Evolutionary conservation across 2,797 vertebrate species (phyloP).

Genomic region (Urosaurus nigricauda): DNA sequence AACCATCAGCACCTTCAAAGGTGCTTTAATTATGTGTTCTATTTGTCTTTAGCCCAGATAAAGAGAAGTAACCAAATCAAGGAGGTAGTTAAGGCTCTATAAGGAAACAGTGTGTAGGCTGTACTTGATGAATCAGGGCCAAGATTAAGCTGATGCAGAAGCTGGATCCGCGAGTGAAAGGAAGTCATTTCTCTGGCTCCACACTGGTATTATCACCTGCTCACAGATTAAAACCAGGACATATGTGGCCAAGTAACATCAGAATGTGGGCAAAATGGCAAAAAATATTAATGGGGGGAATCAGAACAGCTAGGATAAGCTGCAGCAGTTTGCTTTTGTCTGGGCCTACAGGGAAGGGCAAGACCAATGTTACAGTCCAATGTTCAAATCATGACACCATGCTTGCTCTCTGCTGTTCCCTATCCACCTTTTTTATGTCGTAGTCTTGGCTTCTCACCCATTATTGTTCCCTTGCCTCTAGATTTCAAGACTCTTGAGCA

Average conservation of each 20-base stretch:
- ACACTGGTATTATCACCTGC: neutral
- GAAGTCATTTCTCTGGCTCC: neutral
- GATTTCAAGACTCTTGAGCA: neutral
- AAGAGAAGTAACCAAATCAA: neutral
- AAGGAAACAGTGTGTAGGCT: slow-evolving; percentile 1
- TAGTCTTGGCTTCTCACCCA: neutral
- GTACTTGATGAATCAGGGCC: neutral
- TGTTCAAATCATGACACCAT: too few relatives aligned
- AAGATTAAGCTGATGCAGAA: neutral
- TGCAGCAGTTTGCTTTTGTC: too few relatives aligned
- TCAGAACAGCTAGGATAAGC: too few relatives aligned
- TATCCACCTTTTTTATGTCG: too few relatives aligned
- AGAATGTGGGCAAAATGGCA: too few relatives aligned
- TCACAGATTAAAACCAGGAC: neutral
- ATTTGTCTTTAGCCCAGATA: neutral
- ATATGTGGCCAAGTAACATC: too few relatives aligned
- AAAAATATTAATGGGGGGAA: too few relatives aligned
- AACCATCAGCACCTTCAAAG: neutral
- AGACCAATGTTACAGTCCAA: too few relatives aligned
- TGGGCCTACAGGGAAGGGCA: too few relatives aligned
- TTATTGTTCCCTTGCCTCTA: neutral
- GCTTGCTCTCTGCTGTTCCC: too few relatives aligned
- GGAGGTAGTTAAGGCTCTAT: neutral
- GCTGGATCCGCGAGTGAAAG: neutral
- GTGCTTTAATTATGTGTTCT: slow-evolving; percentile 15